Percentiles rank a stretch among this genome's conserved stretches.
Conservation (phyloP, 2,113 vertebrate genomes). For the Carlito syrichta region DNA sequence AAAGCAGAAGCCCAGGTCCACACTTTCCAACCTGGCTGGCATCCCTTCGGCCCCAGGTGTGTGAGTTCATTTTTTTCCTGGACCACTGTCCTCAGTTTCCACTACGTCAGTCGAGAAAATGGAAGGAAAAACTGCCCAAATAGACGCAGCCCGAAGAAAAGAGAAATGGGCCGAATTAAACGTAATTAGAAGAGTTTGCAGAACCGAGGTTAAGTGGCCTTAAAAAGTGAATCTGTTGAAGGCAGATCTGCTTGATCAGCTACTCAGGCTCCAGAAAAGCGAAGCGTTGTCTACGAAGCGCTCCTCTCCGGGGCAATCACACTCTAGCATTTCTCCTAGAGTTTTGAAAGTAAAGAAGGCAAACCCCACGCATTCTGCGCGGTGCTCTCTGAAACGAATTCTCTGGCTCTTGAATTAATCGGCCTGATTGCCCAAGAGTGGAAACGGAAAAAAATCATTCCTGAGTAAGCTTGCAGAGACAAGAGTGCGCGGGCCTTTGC, state of each 20-base stretch:
- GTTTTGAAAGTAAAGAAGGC: not conserved
- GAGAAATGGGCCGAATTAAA: not conserved
- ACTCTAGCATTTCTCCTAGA: not conserved
- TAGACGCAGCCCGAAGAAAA: not conserved
- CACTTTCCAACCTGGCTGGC: not conserved
- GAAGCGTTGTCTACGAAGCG: not conserved
- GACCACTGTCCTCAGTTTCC: not conserved
- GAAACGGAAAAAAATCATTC: not conserved
- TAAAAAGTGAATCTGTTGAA: not conserved
- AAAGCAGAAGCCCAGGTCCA: not conserved
- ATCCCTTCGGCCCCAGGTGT: not conserved
- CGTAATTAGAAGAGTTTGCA: not conserved
- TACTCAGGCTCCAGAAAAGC: not conserved
- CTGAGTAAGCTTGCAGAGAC: not conserved
- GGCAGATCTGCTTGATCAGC: not conserved
- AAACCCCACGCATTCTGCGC: not conserved
- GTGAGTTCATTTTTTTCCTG: not conserved
- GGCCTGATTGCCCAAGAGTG: not conserved
- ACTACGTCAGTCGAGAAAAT: not conserved
- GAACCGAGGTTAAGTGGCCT: not conserved
- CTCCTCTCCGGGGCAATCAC: not conserved
- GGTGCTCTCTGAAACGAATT: not conserved
- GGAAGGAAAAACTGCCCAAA: not conserved
- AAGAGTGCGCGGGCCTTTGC: not conserved
- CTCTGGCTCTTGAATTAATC: not conserved